phyloP scores from a whole-genome alignment of 2,888 invertebrate genomes.

The Hyposoter didymator region DNA sequence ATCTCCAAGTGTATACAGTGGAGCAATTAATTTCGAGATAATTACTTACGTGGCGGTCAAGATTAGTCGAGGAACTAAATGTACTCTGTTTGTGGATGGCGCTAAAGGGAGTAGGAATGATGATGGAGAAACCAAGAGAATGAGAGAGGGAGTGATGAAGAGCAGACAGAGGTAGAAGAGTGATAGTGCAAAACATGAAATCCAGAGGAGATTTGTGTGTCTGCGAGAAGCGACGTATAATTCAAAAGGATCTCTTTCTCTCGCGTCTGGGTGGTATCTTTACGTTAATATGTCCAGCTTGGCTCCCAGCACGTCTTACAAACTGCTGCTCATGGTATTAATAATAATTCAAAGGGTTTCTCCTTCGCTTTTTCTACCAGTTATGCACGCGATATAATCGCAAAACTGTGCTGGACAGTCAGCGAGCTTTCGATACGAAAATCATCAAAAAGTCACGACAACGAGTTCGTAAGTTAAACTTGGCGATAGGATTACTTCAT shows the following conservation, averaged over 20 bases:
- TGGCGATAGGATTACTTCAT: too few species aligned
- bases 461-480: too few species aligned
- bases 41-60: constrained; percentile 78
- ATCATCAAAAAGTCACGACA: neutral
- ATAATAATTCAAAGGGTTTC: constrained; percentile 12
- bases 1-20: constrained; percentile 58
- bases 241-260: constrained; percentile 71
- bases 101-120: constrained; percentile 34
- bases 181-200: constrained; percentile 62
- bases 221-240: constrained; percentile 77
- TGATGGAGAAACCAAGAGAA: constrained; percentile 27
- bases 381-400: constrained; percentile 4
- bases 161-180: constrained; percentile 38
- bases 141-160: constrained; percentile 19
- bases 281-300: constrained; percentile 14
- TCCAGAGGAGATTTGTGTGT: constrained; percentile 77
- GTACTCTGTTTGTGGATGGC: constrained; percentile 46
- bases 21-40: constrained; percentile 80
- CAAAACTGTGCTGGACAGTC: neutral
- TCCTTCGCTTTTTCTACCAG: neutral
- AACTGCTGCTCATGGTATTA: constrained; percentile 7
- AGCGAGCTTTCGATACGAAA: neutral
- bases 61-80: constrained; percentile 74
- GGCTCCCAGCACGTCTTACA: constrained; percentile 22
- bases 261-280: constrained; percentile 39